Percentiles rank a stretch among this genome's conserved stretches.
These are phyloP conservation scores for Gonatopus flavifemur DNA, from an alignment of 1,140 invertebrate genomes.

Conservation along the genomic window DNA sequence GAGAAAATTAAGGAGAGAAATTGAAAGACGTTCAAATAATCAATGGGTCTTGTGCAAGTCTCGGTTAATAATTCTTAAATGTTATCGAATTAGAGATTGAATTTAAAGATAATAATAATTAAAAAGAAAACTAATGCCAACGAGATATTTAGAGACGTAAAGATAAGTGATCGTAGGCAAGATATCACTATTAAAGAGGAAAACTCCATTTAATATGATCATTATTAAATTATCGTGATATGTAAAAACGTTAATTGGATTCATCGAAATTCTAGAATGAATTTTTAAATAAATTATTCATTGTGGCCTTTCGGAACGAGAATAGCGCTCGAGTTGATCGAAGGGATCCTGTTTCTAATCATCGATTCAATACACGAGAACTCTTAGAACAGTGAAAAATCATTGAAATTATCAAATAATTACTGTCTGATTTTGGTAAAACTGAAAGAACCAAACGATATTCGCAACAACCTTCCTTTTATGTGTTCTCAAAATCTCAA, in stretches of 20 bases:
- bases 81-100: conserved; percentile 47
- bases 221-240: conserved; percentile 28
- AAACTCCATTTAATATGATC: conserved; percentile 31
- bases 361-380: too few relatives aligned
- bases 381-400: too few relatives aligned
- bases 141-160: conserved; percentile 28
- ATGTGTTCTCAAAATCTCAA: too few relatives aligned
- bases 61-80: conserved; percentile 45
- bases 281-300: too few relatives aligned
- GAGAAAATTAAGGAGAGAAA: conserved; percentile 11
- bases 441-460: too few relatives aligned
- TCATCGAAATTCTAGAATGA: conserved; percentile 22
- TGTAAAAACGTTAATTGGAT: conserved; percentile 38
- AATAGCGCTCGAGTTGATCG: too few relatives aligned
- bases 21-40: conserved; percentile 30
- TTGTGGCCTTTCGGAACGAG: conserved; percentile 25
- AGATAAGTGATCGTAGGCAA: conserved; percentile 28
- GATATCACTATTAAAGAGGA: conserved; percentile 22
- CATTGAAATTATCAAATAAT: too few relatives aligned
- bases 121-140: conserved; percentile 19
- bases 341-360: too few relatives aligned
- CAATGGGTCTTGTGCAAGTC: conserved; percentile 51
- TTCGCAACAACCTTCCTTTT: too few relatives aligned
- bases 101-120: conserved; percentile 26
- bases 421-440: too few relatives aligned